These are phyloP conservation scores for Astur gentilis DNA, from an alignment of 2,113 vertebrate genomes.

Conservation along the genomic window DNA sequence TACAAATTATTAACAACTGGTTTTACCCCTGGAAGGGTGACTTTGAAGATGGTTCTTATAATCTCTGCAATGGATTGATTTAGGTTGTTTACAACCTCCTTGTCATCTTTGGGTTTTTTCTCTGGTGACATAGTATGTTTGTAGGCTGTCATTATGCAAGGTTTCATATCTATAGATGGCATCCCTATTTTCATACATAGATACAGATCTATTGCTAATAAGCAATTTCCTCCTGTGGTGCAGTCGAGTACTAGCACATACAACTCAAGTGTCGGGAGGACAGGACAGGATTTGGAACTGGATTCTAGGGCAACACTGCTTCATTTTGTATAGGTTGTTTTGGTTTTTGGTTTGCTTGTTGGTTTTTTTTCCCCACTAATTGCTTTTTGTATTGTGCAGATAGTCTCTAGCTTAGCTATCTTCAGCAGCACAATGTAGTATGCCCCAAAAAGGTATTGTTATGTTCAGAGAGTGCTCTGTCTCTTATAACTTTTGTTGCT, in stretches of 20 bases:
- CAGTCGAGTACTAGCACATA: background rate
- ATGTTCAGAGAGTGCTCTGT: background rate
- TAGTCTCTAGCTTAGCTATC: background rate
- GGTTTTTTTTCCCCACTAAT: background rate
- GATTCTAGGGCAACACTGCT: background rate
- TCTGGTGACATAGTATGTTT: background rate
- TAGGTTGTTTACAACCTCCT: constrained; percentile 18
- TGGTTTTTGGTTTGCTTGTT: too few species aligned
- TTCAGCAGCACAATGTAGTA: background rate
- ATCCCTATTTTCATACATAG: constrained; percentile 11
- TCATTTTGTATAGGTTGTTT: background rate
- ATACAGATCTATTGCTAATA: constrained; percentile 3
- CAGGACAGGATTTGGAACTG: background rate
- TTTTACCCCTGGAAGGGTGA: background rate
- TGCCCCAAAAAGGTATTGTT: background rate
- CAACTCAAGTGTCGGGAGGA: background rate
- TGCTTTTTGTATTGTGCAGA: background rate
- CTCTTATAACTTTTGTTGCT: background rate
- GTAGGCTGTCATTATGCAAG: constrained; percentile 22
- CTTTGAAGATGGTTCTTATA: background rate
- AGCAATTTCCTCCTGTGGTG: background rate
- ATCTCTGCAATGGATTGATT: background rate
- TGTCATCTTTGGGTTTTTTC: background rate
- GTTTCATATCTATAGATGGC: constrained; percentile 16
- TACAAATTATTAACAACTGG: background rate